These are phyloP conservation scores for Pyrrhia umbra DNA, from an alignment of 2,888 invertebrate species.

Conservation along the genomic window DNA sequence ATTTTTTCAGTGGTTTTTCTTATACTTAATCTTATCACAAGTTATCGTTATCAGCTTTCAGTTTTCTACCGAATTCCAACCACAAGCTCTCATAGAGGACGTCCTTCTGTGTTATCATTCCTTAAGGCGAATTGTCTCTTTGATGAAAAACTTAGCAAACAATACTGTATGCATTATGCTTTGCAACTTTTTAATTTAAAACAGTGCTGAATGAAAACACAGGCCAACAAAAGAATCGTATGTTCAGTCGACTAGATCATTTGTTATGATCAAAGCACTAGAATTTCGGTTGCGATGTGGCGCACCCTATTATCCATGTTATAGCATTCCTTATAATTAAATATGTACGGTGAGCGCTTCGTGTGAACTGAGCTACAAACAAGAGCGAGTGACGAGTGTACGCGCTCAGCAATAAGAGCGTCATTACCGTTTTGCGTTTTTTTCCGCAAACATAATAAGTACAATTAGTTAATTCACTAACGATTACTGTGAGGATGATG, in stretches of 20 bases:
- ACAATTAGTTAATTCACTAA: conserved; percentile 24
- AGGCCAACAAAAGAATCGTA: conserved; percentile 7
- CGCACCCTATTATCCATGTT: background rate
- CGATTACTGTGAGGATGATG: conserved; percentile 6
- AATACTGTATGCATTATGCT: conserved; percentile 1
- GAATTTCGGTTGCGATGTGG: conserved; percentile 8
- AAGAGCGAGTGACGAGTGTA: background rate
- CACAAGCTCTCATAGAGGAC: no score
- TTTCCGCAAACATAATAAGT: conserved; percentile 5
- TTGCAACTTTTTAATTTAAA: conserved; percentile 3
- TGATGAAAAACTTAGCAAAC: background rate
- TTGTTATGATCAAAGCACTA: conserved; percentile 36
- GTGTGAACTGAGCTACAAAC: conserved; percentile 2
- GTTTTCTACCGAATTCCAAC: no score
- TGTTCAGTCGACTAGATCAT: conserved; percentile 12
- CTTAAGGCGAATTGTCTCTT: no score
- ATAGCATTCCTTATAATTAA: conserved; percentile 28
- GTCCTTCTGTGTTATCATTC: no score
- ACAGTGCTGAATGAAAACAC: conserved; percentile 9
- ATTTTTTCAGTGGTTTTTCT: no score
- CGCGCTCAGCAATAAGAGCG: background rate
- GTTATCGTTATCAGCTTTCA: no score
- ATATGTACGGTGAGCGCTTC: conserved; percentile 22
- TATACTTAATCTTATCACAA: no score
- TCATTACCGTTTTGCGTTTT: conserved; percentile 1